Evolutionary conservation across 2,888 invertebrate genomes (phyloP), one percentile per base, ranked within the genome.

Genomic region (Nomada flava): DNA sequence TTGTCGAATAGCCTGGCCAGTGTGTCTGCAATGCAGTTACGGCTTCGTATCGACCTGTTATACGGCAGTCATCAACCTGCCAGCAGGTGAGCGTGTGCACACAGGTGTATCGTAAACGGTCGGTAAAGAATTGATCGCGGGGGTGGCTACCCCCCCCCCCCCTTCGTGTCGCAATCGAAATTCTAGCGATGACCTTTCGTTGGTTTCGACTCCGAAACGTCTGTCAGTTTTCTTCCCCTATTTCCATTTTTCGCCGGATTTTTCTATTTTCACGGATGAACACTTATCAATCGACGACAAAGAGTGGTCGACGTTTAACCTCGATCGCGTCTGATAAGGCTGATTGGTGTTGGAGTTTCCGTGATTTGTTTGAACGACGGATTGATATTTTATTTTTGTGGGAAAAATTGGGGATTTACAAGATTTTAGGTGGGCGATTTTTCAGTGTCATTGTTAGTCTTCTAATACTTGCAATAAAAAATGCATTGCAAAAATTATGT

Each of bases 11-110:
- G 84, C 78, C 81, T 85, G 76, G 85, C 80, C 74, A 83, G 86
- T 88, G 84, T 88, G 90, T 88, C 92, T 92, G 92, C 92, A 92
- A 89, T 91, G 91, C 92, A 92, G 91, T 90, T 89, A 89, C 89
- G 83, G 88, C 84, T 86, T 83, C 79, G 88, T 91, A 92, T 92
- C 92, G 91, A 91, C 89, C 91, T 90, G 91, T 88, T 91, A 86
- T 87, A 90, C 88, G 86, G 86, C 87, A 91, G 91, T 90, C 89
- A 91, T 91, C 89, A 89, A 89, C 89, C 89, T 87, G 88, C 83
- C 85, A 83, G 85, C 90, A 90, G 90, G 90, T 90, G 85, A 89
- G 86, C 79, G 82, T 76, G 77, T 83, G 64, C 63, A 76, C 77
- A 73, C 83, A 71, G 79, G 79, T 83, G 80, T 83, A 79, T 77